Base-by-base conservation (phyloP, 1,140 invertebrate species). In the Leptopilina boulardi region DNA sequence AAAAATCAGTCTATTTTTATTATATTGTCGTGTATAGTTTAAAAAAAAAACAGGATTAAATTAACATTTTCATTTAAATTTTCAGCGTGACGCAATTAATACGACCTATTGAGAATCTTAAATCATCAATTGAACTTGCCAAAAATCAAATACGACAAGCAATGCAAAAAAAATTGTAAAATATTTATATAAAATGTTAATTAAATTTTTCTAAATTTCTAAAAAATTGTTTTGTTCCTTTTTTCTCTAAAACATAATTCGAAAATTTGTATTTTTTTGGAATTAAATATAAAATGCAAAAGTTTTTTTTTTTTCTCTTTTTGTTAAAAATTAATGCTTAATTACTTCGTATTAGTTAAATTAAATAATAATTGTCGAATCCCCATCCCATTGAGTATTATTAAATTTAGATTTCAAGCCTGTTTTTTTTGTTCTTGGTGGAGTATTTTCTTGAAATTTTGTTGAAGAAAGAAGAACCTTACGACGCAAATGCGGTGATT, bases 371-470 rank as follows among this genome's bases (percentile, higher is more conserved):
- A 90, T 47, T 9, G 89, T 87, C 13, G 82, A 85, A 70, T 90
- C 84, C 2, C 83, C 42, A 79, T 90, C 89, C 89, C 89, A 90
- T 6, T 87, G 85, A 5, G 72, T 83, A 2, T 72, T 76, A 72
- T 79, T 86, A 23, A 83, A 41, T 73, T 84, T 90, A 42, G 77
- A 75, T 44, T 86, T 89, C 18, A 71, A 30, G 6, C 71, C 70
- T 44, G 51, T 75, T 21, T 71, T 80, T 38, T 86, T 86, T 23
- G 23, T 84, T 8, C 76, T 81, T 6, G 87, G 88, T 19, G 88
- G 86, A 5, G 88, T 89, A 72, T 90, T 90, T 70, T 90, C 89
- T 74, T 89, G 87, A 1, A 86, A 85, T 56, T 73, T 70, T 76
- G 77, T 83, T 8, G 26, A 30, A n/a, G 79, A 30, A 10, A 74